These are phyloP conservation scores for Pangasius macronema DNA, from an alignment of 2,797 vertebrate species.

Conservation along the genomic window DNA sequence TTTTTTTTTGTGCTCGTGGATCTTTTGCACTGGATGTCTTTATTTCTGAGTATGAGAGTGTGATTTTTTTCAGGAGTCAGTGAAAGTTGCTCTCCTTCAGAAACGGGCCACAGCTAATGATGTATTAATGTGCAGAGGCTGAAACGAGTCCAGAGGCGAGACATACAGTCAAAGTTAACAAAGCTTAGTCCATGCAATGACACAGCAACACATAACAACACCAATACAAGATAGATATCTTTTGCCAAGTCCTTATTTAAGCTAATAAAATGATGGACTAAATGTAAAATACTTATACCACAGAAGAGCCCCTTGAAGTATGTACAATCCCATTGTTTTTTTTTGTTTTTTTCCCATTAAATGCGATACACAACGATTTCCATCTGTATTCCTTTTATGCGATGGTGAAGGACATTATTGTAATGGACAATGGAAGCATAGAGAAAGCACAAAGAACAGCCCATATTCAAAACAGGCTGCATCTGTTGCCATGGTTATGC, in stretches of 20 bases:
- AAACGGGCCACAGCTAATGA: slow-evolving; percentile 34
- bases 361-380: not conserved
- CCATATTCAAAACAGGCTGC: slow-evolving; percentile 41
- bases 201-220: not conserved
- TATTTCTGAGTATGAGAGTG: not conserved
- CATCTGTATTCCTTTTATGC: slow-evolving; percentile 3
- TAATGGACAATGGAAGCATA: slow-evolving; percentile 21
- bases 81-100: slow-evolving; percentile 19
- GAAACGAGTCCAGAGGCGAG: slow-evolving; percentile 6
- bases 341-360: not conserved
- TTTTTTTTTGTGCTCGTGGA: not conserved
- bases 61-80: not conserved
- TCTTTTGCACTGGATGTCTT: not conserved
- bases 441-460: slow-evolving; percentile 39
- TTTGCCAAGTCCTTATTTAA: slow-evolving; percentile 3
- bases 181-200: slow-evolving; percentile 5
- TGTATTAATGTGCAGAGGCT: slow-evolving; percentile 19
- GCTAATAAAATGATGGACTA: not conserved
- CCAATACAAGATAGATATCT: not conserved
- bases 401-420: not conserved
- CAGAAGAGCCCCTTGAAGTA: not conserved
- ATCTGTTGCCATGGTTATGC: slow-evolving; percentile 63
- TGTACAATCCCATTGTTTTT: not conserved
- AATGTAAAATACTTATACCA: not conserved
- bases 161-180: slow-evolving; percentile 10